Conservation (phyloP, 2,888 invertebrate species). For the Drosophila melanosoma region DNA sequence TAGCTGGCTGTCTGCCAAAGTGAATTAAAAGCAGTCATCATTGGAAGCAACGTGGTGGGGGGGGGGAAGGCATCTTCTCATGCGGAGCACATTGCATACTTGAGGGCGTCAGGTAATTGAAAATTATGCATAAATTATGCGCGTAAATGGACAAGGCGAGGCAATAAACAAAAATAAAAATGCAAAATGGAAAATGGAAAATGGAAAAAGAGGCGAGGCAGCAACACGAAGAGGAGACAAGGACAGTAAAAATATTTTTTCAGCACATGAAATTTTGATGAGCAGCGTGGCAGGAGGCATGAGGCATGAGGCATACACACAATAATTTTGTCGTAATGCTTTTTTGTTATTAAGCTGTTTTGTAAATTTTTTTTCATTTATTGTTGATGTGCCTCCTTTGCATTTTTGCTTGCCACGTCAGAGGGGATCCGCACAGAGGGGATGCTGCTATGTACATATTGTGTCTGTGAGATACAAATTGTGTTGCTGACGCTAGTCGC, state of each 20-base stretch:
- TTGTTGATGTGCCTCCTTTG: background rate
- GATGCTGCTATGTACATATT: conserved; percentile 2
- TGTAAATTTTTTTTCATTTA: conserved; percentile 20
- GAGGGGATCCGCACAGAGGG: conserved; percentile 2
- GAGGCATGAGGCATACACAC: background rate
- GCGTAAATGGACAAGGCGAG: conserved; percentile 71
- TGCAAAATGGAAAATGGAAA: conserved; percentile 11
- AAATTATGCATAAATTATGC: conserved; percentile 79
- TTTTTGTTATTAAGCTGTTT: conserved; percentile 74
- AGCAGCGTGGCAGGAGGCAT: conserved; percentile 9
- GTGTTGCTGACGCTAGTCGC: conserved; percentile 14
- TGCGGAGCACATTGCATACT: conserved; percentile 39
- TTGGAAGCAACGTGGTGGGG: too few relatives aligned
- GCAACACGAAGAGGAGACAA: conserved; percentile 13
- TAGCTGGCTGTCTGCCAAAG: conserved; percentile 38
- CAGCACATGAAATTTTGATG: conserved; percentile 71
- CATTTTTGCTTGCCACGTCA: conserved; percentile 24
- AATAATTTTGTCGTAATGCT: conserved; percentile 34
- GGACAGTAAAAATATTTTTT: conserved; percentile 42
- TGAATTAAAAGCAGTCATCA: conserved; percentile 53
- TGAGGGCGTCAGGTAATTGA: conserved; percentile 65
- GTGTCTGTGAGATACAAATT: conserved; percentile 48
- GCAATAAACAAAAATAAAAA: conserved; percentile 74
- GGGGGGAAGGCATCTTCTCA: too few relatives aligned
- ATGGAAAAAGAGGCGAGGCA: conserved; percentile 3